Percentiles rank a stretch among this genome's conserved stretches.
Evolutionary conservation across 2,113 vertebrate genomes (phyloP).

Genomic region (Okapia johnstoni): DNA sequence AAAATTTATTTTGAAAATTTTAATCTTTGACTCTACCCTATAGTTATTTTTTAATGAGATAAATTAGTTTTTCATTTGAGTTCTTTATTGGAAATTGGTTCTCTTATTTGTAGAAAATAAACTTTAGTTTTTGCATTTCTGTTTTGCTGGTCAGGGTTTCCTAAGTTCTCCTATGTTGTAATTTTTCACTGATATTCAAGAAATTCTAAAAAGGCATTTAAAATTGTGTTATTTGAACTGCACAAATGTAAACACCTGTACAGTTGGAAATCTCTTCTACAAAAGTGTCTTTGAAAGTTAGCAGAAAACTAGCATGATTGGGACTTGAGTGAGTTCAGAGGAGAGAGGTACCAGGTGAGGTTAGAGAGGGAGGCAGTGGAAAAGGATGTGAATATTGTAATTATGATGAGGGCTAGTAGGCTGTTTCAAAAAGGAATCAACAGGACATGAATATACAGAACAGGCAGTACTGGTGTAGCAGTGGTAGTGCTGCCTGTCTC

Average conservation of each 20-base stretch:
- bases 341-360: neutral
- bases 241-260: neutral
- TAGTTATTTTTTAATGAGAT: neutral
- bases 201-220: neutral
- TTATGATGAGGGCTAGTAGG: neutral
- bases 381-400: neutral
- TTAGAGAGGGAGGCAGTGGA: neutral
- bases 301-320: neutral
- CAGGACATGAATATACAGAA: neutral
- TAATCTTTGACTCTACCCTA: neutral
- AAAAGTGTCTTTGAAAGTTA: neutral
- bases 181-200: neutral
- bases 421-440: neutral
- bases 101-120: neutral
- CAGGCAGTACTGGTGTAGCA: neutral
- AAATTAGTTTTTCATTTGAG: neutral
- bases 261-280: neutral
- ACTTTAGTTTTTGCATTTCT: neutral
- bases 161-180: neutral
- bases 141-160: neutral
- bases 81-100: neutral
- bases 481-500: neutral
- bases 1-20: slow-evolving; percentile 6
- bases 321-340: neutral
- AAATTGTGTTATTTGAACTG: neutral